phyloP scores from a whole-genome alignment of 2,888 invertebrate species.

The Craniophora ligustri region DNA sequence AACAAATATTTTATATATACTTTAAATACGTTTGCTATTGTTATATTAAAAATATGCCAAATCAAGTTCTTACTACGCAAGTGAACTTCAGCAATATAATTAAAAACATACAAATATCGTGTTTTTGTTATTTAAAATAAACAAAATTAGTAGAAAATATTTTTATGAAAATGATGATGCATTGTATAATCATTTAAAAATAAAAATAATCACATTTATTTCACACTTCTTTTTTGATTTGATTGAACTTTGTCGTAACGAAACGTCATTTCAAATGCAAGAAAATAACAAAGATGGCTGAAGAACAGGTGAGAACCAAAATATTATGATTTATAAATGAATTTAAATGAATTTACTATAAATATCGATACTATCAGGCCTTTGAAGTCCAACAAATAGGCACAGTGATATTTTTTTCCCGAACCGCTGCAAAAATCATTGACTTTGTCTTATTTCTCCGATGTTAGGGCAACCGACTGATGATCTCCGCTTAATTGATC shows the following conservation, averaged over 20 bases:
- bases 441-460: slow-evolving; percentile 17
- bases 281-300: slow-evolving; percentile 92
- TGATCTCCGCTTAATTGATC: slow-evolving; percentile 29
- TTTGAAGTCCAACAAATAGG: slow-evolving; percentile 15
- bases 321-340: slow-evolving; percentile 75
- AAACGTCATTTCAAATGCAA: slow-evolving; percentile 83
- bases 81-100: too few relatives aligned
- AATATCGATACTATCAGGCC: slow-evolving; percentile 10
- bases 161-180: too few relatives aligned
- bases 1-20: too few relatives aligned
- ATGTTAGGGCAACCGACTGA: slow-evolving; percentile 44
- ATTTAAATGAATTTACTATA: slow-evolving; percentile 75
- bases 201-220: slow-evolving; percentile 8
- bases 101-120: too few relatives aligned
- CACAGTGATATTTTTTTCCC: slow-evolving; percentile 14
- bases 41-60: too few relatives aligned
- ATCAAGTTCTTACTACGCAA: too few relatives aligned
- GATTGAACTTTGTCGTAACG: slow-evolving; percentile 54
- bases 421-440: slow-evolving; percentile 24
- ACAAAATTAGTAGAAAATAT: too few relatives aligned
- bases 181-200: neutral
- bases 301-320: slow-evolving; percentile 92
- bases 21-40: too few relatives aligned
- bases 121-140: too few relatives aligned
- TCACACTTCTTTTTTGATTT: slow-evolving; percentile 9